Base-by-base conservation (phyloP, 1,140 invertebrate genomes). In the Leucophenga varia region DNA sequence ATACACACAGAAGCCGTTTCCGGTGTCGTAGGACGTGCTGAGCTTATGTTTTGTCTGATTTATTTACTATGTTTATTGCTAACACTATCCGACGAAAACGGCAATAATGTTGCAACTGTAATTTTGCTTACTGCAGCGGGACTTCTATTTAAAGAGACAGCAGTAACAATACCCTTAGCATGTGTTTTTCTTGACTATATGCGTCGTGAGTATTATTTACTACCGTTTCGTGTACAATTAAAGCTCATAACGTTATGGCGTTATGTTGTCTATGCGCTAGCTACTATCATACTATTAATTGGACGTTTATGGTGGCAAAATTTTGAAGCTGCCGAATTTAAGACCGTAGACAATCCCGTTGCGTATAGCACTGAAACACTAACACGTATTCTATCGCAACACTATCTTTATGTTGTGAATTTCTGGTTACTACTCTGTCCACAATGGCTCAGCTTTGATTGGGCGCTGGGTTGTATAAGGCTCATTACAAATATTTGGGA, bases 1-100 rank as follows among this genome's bases (percentile, higher is more conserved):
- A 81, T 97, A 47, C 95, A 98, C 78, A 88, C 87, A 31, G 94
- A 97, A 76, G 90, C 91, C 7, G 89, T 97, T 5, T 87, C 89
- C 49, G 93, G 92, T 20, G 83, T 96, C 44, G 94, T 97, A 9
- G 94, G 94, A n/a, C 80, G 93, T 61, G 93, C 94, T 8, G 95
- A 98, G 77, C 72, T 95, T 37, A 28, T 86, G 40, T 55, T 47
- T 25, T 50, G 53, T 19, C 44, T 51, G 4, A 18, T 45, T 3
- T 55, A 38, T 40, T 38, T 55, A 12, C 3, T 51, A 3, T 12
- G 39, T 2, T 38, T 55, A 5, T 13, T 46, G 5, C 12, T 54
- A 16, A n/a, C n/a, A n/a, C n/a, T n/a, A n/a, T n/a, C n/a, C 32
- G 35, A 17, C 19, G 20, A 43, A 28, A 14, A 57, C 49, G 18